Conservation (phyloP, 1,140 invertebrate species). For the Apis laboriosa region DNA sequence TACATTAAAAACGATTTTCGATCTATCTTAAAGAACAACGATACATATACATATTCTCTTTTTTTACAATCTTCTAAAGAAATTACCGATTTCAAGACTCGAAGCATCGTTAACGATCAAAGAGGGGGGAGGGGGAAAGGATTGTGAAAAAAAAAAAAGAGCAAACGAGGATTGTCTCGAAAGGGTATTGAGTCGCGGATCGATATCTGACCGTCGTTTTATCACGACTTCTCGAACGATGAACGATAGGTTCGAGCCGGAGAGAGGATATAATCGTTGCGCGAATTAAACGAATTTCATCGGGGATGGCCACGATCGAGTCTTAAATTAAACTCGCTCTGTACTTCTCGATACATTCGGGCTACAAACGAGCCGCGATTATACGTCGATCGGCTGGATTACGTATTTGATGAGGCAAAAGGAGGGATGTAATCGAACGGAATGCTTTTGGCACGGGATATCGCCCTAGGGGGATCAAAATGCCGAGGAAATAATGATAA, state of each 20-base stretch:
- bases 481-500: conserved; percentile 1
- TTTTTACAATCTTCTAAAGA: not conserved
- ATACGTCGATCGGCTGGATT: conserved; percentile 40
- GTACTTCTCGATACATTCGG: not conserved
- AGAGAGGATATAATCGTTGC: conserved; percentile 8
- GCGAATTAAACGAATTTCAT: conserved; percentile 54
- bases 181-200: not conserved
- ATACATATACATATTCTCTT: too few relatives aligned
- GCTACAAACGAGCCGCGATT: conserved; percentile 44
- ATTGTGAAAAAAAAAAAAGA: too few relatives aligned
- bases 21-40: not conserved
- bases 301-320: conserved; percentile 10
- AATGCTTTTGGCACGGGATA: not conserved
- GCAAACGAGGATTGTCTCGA: not conserved
- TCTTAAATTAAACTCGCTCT: conserved; percentile 58
- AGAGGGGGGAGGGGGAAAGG: not conserved
- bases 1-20: too few relatives aligned
- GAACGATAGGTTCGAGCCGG: conserved; percentile 1
- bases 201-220: conserved; percentile 28
- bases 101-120: conserved; percentile 12
- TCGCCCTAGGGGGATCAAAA: conserved; percentile 2
- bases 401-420: conserved; percentile 33
- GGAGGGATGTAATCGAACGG: conserved; percentile 27
- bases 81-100: not conserved
- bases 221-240: conserved; percentile 17